phyloP scores from a whole-genome alignment of 1,140 invertebrate species.

The Bombus superbus region DNA sequence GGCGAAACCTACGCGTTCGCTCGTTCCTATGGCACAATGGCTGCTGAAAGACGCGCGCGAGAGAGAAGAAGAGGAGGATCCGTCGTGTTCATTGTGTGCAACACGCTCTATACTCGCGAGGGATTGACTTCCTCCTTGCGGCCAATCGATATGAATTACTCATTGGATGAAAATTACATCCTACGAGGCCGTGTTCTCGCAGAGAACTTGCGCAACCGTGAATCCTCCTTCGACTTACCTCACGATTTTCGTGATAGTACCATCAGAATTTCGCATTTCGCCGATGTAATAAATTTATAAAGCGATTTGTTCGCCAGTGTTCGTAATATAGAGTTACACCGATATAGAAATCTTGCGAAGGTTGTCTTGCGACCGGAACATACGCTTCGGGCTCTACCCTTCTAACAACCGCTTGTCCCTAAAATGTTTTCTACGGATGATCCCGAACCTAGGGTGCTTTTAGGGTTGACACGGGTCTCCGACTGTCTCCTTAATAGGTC shows the following conservation, averaged over 20 bases:
- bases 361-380: too few species aligned
- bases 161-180: constrained; percentile 54
- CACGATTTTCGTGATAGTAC: not conserved
- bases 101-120: not conserved
- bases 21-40: constrained; percentile 27
- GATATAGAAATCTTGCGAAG: not conserved
- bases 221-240: constrained; percentile 22
- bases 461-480: too few species aligned
- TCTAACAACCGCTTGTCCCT: not conserved
- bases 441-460: not conserved
- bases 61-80: not conserved
- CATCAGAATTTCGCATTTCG: not conserved
- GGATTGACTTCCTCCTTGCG: constrained; percentile 15
- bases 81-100: constrained; percentile 21
- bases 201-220: constrained; percentile 21
- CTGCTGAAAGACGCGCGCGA: not conserved
- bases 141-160: constrained; percentile 47
- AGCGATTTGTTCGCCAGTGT: not conserved
- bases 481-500: not conserved
- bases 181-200: constrained; percentile 15
- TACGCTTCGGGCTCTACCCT: too few species aligned
- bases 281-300: not conserved
- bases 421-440: not conserved
- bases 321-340: not conserved
- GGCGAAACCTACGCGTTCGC: constrained; percentile 30